A percentile compares a stretch with the other conserved stretches of the same genome.
Evolutionary conservation across 1,140 invertebrate species (phyloP).

Genomic region (Drosophila aff.): DNA sequence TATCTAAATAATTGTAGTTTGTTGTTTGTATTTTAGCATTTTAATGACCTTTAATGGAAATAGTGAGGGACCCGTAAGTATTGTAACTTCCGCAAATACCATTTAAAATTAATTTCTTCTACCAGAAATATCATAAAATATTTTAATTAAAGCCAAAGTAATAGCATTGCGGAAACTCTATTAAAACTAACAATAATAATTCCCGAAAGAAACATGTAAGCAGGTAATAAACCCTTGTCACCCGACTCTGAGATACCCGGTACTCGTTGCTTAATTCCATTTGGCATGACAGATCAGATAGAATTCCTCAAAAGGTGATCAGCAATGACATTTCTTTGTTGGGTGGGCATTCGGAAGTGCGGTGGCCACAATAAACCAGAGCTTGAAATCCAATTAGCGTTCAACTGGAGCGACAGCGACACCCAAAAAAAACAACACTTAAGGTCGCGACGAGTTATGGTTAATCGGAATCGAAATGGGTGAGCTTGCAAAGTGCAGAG

Average conservation of each 20-base stretch:
- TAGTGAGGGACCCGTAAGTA: background rate
- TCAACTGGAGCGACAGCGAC: conserved; percentile 54
- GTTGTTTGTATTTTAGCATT: background rate
- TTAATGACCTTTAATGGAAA: too few relatives aligned
- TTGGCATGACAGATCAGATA: conserved; percentile 10
- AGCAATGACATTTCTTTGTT: conserved; percentile 27
- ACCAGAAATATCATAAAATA: background rate
- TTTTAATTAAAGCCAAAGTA: background rate
- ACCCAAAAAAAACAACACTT: conserved; percentile 24
- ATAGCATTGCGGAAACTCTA: background rate
- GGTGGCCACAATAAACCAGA: conserved; percentile 42
- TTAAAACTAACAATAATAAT: too few relatives aligned
- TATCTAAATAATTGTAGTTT: background rate
- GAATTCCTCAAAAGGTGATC: conserved; percentile 12
- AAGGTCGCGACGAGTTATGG: conserved; percentile 54
- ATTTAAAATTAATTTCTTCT: background rate
- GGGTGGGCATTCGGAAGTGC: conserved; percentile 64
- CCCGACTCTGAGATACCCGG: background rate
- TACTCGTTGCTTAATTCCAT: background rate
- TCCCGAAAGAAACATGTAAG: background rate
- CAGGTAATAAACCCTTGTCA: conserved; percentile 7
- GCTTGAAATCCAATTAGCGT: conserved; percentile 72
- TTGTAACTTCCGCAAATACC: background rate
- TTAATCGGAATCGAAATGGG: conserved; percentile 49
- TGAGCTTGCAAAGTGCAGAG: conserved; percentile 64